Evolutionary conservation across 2,888 invertebrate species (phyloP).

Genomic region (Andrena fulva): DNA sequence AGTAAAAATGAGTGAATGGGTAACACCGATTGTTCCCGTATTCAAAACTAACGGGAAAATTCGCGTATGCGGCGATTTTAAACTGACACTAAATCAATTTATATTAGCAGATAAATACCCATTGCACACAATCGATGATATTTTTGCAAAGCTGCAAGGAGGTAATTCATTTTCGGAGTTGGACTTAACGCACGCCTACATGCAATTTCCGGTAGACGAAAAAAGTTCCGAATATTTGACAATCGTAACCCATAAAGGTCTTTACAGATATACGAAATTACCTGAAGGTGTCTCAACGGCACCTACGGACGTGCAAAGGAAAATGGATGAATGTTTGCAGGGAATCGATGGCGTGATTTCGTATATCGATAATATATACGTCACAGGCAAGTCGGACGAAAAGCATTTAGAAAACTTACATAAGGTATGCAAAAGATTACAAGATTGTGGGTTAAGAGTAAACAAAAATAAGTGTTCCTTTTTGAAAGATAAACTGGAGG

Average conservation of each 20-base stretch:
- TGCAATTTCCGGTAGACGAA: too few relatives aligned
- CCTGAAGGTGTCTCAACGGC: not conserved
- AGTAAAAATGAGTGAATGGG: not conserved
- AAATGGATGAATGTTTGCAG: too few relatives aligned
- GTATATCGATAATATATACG: slow-evolving; percentile 36
- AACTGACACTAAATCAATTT: not conserved
- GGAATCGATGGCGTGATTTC: too few relatives aligned
- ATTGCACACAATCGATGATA: not conserved
- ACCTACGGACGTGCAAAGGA: too few relatives aligned
- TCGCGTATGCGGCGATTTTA: slow-evolving; percentile 14
- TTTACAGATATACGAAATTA: slow-evolving; percentile 5
- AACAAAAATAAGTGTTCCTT: slow-evolving; percentile 69
- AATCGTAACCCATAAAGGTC: slow-evolving; percentile 3
- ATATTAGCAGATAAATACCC: not conserved
- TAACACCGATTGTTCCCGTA: not conserved
- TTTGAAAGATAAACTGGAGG: slow-evolving; percentile 62
- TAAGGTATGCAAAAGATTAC: not conserved
- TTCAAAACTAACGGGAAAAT: not conserved
- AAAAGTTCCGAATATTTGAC: too few relatives aligned
- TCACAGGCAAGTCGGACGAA: slow-evolving; percentile 11
- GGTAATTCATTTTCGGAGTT: too few relatives aligned
- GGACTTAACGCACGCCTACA: too few relatives aligned
- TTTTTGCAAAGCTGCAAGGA: too few relatives aligned
- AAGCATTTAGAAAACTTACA: slow-evolving; percentile 19
- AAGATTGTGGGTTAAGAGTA: slow-evolving; percentile 22